Evolutionary conservation across 2,113 vertebrate species (phyloP).

Genomic region (Seriola quinqueradiata): DNA sequence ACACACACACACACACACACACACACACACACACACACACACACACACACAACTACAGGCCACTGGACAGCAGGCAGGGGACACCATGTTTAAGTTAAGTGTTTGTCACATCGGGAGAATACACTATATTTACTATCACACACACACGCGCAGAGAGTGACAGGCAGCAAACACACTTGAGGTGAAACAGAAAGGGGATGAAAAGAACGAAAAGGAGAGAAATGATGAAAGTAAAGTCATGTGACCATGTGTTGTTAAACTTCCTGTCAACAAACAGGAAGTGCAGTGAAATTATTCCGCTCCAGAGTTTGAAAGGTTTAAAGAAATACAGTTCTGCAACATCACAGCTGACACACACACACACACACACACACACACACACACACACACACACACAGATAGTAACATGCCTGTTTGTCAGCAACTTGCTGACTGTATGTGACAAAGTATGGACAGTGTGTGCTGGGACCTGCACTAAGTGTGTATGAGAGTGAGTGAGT

Average conservation of each 20-base stretch:
- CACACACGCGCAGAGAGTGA: background rate
- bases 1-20: slow-evolving; percentile 12
- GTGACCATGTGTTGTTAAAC: background rate
- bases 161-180: background rate
- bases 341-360: slow-evolving; percentile 20
- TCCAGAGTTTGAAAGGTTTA: background rate
- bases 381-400: background rate
- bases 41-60: background rate
- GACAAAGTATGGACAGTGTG: slow-evolving; percentile 24
- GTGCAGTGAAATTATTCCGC: background rate
- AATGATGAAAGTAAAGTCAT: background rate
- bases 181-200: background rate
- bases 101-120: background rate
- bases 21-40: background rate
- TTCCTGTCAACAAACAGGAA: slow-evolving; percentile 22
- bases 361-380: background rate
- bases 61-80: slow-evolving; percentile 9
- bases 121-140: background rate
- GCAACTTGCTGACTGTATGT: slow-evolving; percentile 15
- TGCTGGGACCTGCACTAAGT: background rate
- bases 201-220: background rate
- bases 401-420: slow-evolving; percentile 33
- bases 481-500: background rate
- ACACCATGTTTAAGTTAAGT: slow-evolving; percentile 4
- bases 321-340: slow-evolving; percentile 22